phyloP scores from a whole-genome alignment of 2,797 vertebrate genomes.

The Novumbra hubbsi region DNA sequence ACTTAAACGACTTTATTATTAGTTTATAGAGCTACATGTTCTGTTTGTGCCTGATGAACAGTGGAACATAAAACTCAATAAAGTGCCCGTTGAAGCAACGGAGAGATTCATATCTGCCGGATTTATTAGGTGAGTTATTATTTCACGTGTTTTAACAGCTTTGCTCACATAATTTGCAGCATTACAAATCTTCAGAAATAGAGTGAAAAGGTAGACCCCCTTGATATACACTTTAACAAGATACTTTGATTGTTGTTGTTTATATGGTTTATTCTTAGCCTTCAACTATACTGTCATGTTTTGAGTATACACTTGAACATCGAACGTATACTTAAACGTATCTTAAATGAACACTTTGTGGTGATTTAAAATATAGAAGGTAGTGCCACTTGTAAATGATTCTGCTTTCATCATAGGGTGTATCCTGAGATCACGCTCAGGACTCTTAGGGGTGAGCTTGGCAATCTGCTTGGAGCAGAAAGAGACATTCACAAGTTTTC shows the following conservation, averaged over 20 bases:
- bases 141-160: background rate
- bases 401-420: conserved; percentile 73
- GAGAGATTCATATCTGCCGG: conserved; percentile 87
- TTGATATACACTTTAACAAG: background rate
- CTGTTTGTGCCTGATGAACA: conserved; percentile 87
- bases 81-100: conserved; percentile 78
- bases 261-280: background rate
- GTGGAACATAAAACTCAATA: conserved; percentile 89
- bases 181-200: background rate
- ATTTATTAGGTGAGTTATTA: conserved; percentile 83
- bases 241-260: background rate
- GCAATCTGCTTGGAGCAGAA: conserved; percentile 76
- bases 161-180: background rate
- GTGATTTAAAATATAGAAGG: background rate
- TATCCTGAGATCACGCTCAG: conserved; percentile 82
- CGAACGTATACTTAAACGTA: background rate
- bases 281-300: background rate
- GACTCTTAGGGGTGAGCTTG: conserved; percentile 76
- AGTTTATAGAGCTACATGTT: conserved; percentile 91
- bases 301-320: background rate
- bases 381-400: background rate
- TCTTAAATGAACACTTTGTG: too few species aligned
- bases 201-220: background rate
- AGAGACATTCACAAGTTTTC: conserved; percentile 76
- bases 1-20: conserved; percentile 3